These are phyloP conservation scores for Schizotus pectinicornis DNA, from an alignment of 2,888 invertebrate genomes.

Conservation along the genomic window DNA sequence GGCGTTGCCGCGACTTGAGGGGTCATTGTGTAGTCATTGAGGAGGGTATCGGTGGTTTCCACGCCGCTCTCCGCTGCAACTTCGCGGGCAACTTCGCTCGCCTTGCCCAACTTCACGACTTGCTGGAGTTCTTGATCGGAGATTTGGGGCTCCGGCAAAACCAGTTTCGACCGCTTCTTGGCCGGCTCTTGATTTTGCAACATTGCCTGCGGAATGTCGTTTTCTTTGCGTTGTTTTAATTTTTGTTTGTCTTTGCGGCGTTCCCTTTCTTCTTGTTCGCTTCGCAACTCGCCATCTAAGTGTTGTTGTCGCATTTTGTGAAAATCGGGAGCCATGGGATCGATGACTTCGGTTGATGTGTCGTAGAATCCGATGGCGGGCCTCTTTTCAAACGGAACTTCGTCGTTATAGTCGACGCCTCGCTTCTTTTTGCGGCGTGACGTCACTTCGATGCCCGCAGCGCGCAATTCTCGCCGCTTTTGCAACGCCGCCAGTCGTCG, in stretches of 20 bases:
- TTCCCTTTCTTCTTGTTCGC: constrained; percentile 92
- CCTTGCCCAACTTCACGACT: constrained; percentile 90
- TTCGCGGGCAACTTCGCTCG: constrained; percentile 90
- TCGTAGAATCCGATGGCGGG: constrained; percentile 95
- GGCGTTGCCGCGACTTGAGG: constrained; percentile 75
- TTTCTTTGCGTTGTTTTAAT: constrained; percentile 93
- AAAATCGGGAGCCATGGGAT: constrained; percentile 90
- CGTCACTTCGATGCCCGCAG: constrained; percentile 85
- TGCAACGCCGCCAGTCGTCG: constrained; percentile 94
- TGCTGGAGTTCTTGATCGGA: constrained; percentile 91
- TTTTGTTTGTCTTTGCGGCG: constrained; percentile 95
- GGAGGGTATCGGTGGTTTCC: constrained; percentile 82
- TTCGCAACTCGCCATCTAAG: constrained; percentile 88
- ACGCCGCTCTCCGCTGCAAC: constrained; percentile 79
- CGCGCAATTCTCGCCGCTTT: constrained; percentile 95
- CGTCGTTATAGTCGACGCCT: constrained; percentile 95
- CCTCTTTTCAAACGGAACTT: constrained; percentile 96
- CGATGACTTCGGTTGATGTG: constrained; percentile 86
- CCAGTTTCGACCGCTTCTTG: constrained; percentile 92
- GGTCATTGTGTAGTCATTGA: constrained; percentile 89
- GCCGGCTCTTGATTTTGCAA: constrained; percentile 87
- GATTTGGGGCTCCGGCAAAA: constrained; percentile 96
- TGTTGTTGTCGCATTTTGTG: constrained; percentile 89
- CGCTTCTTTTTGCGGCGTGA: constrained; percentile 75
- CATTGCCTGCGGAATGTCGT: constrained; percentile 92